Evolutionary conservation across 2,888 invertebrate genomes (phyloP).

Genomic region (Hemithea aestivaria): DNA sequence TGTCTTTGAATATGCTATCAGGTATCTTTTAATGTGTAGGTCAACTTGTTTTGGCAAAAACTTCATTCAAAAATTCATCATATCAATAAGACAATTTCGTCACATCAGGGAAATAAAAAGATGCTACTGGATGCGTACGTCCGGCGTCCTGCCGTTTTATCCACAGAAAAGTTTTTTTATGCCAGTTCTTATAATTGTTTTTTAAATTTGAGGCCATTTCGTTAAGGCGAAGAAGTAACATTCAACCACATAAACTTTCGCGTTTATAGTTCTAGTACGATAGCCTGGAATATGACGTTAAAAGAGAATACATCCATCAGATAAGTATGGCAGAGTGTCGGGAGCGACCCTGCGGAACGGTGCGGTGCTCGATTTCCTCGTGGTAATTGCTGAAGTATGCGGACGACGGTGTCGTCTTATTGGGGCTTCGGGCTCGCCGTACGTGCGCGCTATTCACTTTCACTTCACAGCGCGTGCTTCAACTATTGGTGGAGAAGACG

Average conservation of each 20-base stretch:
- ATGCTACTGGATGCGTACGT: too few relatives aligned
- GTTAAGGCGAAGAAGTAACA: too few relatives aligned
- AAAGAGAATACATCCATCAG: conserved; percentile 10
- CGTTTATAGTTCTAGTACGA: too few relatives aligned
- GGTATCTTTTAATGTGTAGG: conserved; percentile 35
- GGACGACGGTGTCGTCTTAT: conserved; percentile 75
- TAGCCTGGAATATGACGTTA: too few relatives aligned
- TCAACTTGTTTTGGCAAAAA: conserved; percentile 26
- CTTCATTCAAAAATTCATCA: too few relatives aligned
- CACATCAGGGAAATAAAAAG: too few relatives aligned
- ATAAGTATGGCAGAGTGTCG: conserved; percentile 36
- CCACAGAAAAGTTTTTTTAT: too few relatives aligned
- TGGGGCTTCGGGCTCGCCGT: conserved; percentile 67
- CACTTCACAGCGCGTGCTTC: conserved; percentile 67
- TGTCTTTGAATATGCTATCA: conserved; percentile 42
- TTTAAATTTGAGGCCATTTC: too few relatives aligned
- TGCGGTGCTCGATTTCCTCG: conserved; percentile 70
- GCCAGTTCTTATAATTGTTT: too few relatives aligned
- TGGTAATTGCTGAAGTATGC: conserved; percentile 76
- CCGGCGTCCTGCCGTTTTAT: too few relatives aligned
- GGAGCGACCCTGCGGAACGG: conserved; percentile 51
- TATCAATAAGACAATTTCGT: too few relatives aligned
- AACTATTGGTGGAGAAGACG: conserved; percentile 51
- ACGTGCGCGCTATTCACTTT: conserved; percentile 75
- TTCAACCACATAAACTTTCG: too few relatives aligned